A percentile compares a stretch with the other conserved stretches of the same genome.
Evolutionary conservation across 2,888 invertebrate genomes (phyloP).

Genomic region (Epinotia ramella): DNA sequence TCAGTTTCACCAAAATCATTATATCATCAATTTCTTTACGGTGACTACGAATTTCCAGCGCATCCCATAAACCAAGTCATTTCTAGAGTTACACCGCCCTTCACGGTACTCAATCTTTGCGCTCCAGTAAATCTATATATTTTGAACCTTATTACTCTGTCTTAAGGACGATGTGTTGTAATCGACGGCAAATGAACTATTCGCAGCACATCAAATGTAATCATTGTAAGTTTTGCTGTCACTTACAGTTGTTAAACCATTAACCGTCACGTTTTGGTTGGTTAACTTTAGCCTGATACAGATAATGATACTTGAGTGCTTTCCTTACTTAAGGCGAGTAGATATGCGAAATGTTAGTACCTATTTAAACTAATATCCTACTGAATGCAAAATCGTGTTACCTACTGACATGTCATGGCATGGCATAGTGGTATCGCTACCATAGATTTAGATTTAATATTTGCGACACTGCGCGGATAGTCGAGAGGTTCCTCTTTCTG

Average conservation of each 20-base stretch:
- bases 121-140: neutral
- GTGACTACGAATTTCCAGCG: slow-evolving; percentile 10
- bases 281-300: slow-evolving; percentile 4
- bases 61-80: slow-evolving; percentile 17
- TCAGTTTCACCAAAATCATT: neutral
- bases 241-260: slow-evolving; percentile 29
- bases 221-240: slow-evolving; percentile 9
- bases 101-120: slow-evolving; percentile 21
- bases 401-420: too few relatives aligned
- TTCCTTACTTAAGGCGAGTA: too few relatives aligned
- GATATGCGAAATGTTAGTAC: too few relatives aligned
- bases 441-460: too few relatives aligned
- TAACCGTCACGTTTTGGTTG: slow-evolving; percentile 9
- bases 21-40: neutral
- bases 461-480: too few relatives aligned
- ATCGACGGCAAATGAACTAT: slow-evolving; percentile 17
- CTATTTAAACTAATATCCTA: too few relatives aligned
- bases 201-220: slow-evolving; percentile 15
- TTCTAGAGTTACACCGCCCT: neutral
- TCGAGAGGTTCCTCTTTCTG: too few relatives aligned
- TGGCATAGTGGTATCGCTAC: too few relatives aligned
- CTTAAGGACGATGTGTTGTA: neutral
- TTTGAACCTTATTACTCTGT: neutral
- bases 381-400: too few relatives aligned
- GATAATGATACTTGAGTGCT: neutral